Base-by-base conservation (phyloP, 1,140 invertebrate species). In the Sitobion miscanthi region DNA sequence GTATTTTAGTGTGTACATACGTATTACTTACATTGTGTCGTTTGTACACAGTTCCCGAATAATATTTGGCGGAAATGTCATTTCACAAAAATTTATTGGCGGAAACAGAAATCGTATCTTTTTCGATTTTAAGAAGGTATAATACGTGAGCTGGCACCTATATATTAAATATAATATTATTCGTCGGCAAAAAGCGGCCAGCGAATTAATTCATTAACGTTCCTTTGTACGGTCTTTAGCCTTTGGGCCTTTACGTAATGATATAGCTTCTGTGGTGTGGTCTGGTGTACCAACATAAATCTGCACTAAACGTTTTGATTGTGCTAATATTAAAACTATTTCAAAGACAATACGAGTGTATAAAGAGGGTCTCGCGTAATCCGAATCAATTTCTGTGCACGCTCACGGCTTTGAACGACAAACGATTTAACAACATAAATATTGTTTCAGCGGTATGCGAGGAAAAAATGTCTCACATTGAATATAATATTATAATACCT, bases 231-330 rank as follows among this genome's bases (percentile, higher is more conserved):
- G 14, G 0, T 83, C 17, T 83, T 83, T 83, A 83, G 35, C 77
- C 35, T 83, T 38, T 38, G 17, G 35, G 14, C 62, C 62, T 77
- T n/a, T 77, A 20, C 62, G 14, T n/a, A 69, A n/a, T 69, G 30
- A n/a, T n/a, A 69, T 14, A n/a, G 9, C 11, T n/a, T 30, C 62
- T 69, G 62, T n/a, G 11, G 9, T 69, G 14, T 69, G 30, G 62
- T 69, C 17, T 82, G 77, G 77, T 83, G 20, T 47, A 86, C 45
- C 85, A 47, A 45, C 85, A 86, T 86, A 86, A 86, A 45, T 86
- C 42, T 86, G 35, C 6, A 83, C 7, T 7, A 38, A 83, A 83
- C 77, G 35, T 21, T 83, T 83, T 83, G 17, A 82, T 83, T 83
- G 77, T 83, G 21, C 35, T 21, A 38, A 83, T 83, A 77, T n/a